Conservation (phyloP, 2,113 vertebrate species). For the Tichodroma muraria region DNA sequence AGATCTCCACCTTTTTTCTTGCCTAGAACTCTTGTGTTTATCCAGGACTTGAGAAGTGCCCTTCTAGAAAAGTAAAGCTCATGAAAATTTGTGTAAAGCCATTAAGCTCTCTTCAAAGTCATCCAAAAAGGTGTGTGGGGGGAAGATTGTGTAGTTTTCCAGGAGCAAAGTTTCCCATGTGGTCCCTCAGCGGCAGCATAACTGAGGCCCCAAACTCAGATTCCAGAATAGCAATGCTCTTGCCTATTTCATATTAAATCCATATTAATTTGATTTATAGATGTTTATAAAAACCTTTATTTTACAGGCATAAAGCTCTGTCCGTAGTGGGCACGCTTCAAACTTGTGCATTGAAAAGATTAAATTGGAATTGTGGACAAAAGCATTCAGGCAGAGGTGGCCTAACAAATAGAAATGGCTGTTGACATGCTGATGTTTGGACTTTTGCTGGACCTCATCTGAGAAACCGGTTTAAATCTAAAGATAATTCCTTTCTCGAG, state of each 20-base stretch:
- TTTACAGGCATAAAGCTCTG: neutral
- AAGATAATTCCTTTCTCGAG: neutral
- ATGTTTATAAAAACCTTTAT: neutral
- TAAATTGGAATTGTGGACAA: neutral
- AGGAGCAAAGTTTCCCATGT: neutral
- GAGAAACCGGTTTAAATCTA: slow-evolving; percentile 4
- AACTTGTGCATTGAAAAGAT: neutral
- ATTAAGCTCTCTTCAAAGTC: neutral
- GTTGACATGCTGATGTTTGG: neutral
- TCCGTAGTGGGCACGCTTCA: neutral
- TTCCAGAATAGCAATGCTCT: neutral
- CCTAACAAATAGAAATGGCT: neutral
- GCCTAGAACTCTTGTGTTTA: neutral
- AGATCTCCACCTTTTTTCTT: neutral
- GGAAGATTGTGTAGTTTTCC: neutral
- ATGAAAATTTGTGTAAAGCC: neutral
- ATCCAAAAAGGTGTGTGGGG: neutral
- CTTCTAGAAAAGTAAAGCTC: neutral
- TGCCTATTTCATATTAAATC: neutral
- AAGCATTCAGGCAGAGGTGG: neutral
- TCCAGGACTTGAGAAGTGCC: neutral
- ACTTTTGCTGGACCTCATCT: neutral
- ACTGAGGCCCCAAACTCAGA: neutral
- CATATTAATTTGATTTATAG: neutral
- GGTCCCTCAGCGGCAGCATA: neutral